Evolutionary conservation across 2,113 vertebrate species (phyloP).

Genomic region (Petaurus breviceps): DNA sequence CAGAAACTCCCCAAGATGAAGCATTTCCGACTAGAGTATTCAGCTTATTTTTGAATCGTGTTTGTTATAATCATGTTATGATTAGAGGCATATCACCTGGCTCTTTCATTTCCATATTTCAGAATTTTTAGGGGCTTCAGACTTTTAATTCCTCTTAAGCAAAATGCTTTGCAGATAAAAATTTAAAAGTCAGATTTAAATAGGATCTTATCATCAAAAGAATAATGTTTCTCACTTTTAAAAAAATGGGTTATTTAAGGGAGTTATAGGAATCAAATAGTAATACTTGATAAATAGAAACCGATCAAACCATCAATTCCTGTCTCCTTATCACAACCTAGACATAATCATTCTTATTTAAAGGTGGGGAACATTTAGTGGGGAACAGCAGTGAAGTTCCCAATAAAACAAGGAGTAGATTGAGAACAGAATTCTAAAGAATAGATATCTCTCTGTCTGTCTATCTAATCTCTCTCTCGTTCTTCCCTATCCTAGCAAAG

Average conservation of each 20-base stretch:
- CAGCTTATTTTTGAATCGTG: conserved; percentile 7
- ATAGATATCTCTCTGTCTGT: not conserved
- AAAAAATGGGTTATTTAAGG: not conserved
- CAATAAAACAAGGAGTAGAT: not conserved
- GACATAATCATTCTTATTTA: not conserved
- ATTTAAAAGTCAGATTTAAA: not conserved
- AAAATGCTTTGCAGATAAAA: not conserved
- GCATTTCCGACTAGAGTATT: conserved; percentile 37
- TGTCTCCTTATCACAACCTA: not conserved
- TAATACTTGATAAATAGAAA: not conserved
- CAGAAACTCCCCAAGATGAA: conserved; percentile 49
- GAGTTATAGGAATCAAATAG: not conserved
- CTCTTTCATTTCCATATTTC: conserved; percentile 18
- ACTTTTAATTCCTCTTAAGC: not conserved
- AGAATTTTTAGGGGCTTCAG: not conserved
- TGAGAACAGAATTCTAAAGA: not conserved
- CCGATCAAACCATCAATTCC: not conserved
- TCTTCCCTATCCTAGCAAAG: not conserved
- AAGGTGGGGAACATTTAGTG: not conserved
- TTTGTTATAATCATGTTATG: conserved; percentile 42
- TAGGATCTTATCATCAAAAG: conserved; percentile 15
- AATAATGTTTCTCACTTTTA: not conserved
- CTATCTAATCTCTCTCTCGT: too few relatives aligned
- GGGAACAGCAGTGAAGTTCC: not conserved
- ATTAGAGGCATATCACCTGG: conserved; percentile 43